phyloP scores from a whole-genome alignment of 1,140 invertebrate genomes.

The Papilio glaucus region DNA sequence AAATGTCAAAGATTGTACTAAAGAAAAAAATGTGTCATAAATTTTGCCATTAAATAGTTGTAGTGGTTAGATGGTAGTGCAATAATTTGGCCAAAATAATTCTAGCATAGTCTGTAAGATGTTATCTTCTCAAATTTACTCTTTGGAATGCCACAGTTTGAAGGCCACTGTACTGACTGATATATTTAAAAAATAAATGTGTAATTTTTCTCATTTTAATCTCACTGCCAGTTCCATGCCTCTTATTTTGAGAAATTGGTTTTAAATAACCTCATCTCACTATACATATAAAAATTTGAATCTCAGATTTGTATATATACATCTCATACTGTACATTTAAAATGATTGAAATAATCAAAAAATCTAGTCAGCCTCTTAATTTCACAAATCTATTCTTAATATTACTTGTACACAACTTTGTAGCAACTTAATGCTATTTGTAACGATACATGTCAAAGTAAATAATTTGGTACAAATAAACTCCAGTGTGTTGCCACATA shows the following conservation, averaged over 20 bases:
- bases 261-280: slow-evolving; percentile 21
- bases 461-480: neutral
- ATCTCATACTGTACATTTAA: slow-evolving; percentile 35
- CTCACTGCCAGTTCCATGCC: neutral
- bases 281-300: slow-evolving; percentile 15
- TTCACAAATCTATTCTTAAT: neutral
- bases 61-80: slow-evolving; percentile 48
- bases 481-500: slow-evolving; percentile 10
- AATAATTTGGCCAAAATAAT: slow-evolving; percentile 56
- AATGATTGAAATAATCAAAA: slow-evolving; percentile 32
- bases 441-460: too few species aligned
- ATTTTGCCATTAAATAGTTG: slow-evolving; percentile 42
- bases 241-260: neutral
- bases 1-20: slow-evolving; percentile 35
- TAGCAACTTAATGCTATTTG: neutral
- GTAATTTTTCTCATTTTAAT: neutral
- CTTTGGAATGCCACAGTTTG: slow-evolving; percentile 44
- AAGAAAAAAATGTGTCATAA: slow-evolving; percentile 47
- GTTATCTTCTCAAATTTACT: slow-evolving; percentile 32
- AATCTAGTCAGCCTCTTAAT: slow-evolving; percentile 31
- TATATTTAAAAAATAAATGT: neutral
- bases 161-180: slow-evolving; percentile 24
- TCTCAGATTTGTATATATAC: slow-evolving; percentile 23
- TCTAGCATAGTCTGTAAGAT: slow-evolving; percentile 34
- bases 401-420: neutral